phyloP scores from a whole-genome alignment of 1,140 invertebrate genomes.

The Aphelinus certus region DNA sequence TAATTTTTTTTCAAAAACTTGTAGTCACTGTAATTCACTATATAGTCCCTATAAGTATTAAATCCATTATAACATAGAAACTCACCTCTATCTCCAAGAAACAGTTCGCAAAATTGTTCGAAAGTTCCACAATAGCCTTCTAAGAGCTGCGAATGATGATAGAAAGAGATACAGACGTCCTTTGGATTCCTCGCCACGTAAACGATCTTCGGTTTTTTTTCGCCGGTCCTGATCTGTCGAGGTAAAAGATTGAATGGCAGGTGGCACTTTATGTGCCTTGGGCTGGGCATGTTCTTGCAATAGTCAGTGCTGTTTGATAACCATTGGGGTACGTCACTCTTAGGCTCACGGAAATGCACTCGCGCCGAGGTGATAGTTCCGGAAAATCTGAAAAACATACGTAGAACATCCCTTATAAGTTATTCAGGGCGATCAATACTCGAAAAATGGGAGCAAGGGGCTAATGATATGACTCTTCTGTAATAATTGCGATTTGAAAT shows the following conservation, averaged over 20 bases:
- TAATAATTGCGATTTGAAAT: not conserved
- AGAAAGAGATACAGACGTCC: slow-evolving; percentile 81
- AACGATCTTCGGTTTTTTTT: slow-evolving; percentile 69
- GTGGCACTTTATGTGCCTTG: slow-evolving; percentile 76
- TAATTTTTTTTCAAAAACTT: too few relatives aligned
- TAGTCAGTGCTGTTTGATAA: slow-evolving; percentile 58
- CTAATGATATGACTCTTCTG: too few relatives aligned
- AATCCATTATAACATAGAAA: too few relatives aligned
- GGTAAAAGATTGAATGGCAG: slow-evolving; percentile 60
- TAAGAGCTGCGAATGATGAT: slow-evolving; percentile 70
- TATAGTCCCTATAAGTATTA: too few relatives aligned
- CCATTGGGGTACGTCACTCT: slow-evolving; percentile 45
- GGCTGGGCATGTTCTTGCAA: slow-evolving; percentile 58
- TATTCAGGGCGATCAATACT: too few relatives aligned
- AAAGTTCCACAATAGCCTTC: slow-evolving; percentile 71
- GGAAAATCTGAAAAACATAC: slow-evolving; percentile 1
- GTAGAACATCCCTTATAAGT: too few relatives aligned
- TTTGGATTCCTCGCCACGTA: slow-evolving; percentile 83
- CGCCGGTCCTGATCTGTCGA: not conserved
- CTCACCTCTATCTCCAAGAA: slow-evolving; percentile 53
- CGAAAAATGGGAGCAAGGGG: too few relatives aligned
- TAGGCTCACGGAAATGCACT: slow-evolving; percentile 5
- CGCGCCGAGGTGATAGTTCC: not conserved
- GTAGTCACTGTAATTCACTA: too few relatives aligned
- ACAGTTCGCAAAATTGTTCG: slow-evolving; percentile 71